These are phyloP conservation scores for Eristalinus aeneus DNA, from an alignment of 2,888 invertebrate species.

Conservation along the genomic window DNA sequence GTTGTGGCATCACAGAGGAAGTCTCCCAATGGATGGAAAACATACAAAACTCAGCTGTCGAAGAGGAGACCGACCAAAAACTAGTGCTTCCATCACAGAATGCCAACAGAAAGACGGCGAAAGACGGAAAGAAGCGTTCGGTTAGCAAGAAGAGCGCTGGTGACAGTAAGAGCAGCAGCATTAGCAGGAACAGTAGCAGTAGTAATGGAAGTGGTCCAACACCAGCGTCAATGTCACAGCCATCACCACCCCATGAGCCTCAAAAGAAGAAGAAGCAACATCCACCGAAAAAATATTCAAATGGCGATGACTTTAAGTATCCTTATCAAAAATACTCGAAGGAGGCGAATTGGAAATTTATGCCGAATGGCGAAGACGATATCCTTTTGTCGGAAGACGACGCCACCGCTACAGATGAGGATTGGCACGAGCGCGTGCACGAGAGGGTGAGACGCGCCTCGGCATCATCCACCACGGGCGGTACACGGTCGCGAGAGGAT, in stretches of 20 bases:
- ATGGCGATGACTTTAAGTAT: slow-evolving; percentile 81
- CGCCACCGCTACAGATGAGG: slow-evolving; percentile 78
- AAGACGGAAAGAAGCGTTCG: slow-evolving; percentile 46
- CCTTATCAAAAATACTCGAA: slow-evolving; percentile 89
- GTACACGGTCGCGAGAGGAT: slow-evolving; percentile 84
- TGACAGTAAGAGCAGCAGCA: slow-evolving; percentile 24
- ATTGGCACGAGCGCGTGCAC: slow-evolving; percentile 80
- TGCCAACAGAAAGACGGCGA: slow-evolving; percentile 65
- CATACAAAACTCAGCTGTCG: slow-evolving; percentile 89
- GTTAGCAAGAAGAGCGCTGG: slow-evolving; percentile 54
- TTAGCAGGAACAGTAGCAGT: slow-evolving; percentile 17
- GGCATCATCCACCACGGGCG: slow-evolving; percentile 78
- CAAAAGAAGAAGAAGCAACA: slow-evolving; percentile 56
- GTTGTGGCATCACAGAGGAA: slow-evolving; percentile 94
- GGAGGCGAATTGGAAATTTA: slow-evolving; percentile 84
- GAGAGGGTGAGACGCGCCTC: slow-evolving; percentile 82
- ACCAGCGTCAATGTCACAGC: slow-evolving; percentile 5
- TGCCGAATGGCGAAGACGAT: slow-evolving; percentile 62
- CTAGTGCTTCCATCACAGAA: slow-evolving; percentile 69
- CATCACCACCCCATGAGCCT: neutral
- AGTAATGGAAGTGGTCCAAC: slow-evolving; percentile 2
- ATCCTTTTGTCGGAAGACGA: slow-evolving; percentile 48
- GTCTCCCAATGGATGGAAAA: slow-evolving; percentile 95
- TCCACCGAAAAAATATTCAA: slow-evolving; percentile 79
- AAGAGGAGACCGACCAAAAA: slow-evolving; percentile 81